Percentiles rank a stretch among this genome's conserved stretches.
These are phyloP conservation scores for Dallia pectoralis DNA, from an alignment of 2,797 vertebrate species.

Conservation along the genomic window DNA sequence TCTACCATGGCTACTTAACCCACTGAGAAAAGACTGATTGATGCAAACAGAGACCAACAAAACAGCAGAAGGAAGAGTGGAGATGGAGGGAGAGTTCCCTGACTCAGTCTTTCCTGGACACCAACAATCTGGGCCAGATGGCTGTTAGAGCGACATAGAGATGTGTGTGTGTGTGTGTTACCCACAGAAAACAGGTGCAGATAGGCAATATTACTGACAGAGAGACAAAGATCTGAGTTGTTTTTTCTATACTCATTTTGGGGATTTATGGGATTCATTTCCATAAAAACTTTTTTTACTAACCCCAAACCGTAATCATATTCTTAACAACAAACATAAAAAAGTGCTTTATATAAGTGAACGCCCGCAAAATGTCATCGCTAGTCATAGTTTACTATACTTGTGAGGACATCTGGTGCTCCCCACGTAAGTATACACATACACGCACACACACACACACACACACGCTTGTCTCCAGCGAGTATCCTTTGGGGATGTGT, in stretches of 20 bases:
- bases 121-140: slow-evolving; percentile 19
- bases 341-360: not conserved
- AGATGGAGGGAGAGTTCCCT: slow-evolving; percentile 20
- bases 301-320: no score
- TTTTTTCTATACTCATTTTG: no score
- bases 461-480: slow-evolving; percentile 18
- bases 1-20: not conserved
- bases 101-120: slow-evolving; percentile 57
- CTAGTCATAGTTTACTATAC: no score
- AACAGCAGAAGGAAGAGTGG: slow-evolving; percentile 1
- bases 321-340: not conserved
- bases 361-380: no score
- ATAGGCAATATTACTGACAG: slow-evolving; percentile 13
- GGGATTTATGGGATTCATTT: no score
- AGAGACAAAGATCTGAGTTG: slow-evolving; percentile 4
- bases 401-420: no score
- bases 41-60: slow-evolving; percentile 21
- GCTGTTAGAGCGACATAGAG: slow-evolving; percentile 12
- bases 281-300: no score
- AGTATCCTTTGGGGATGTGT: not conserved
- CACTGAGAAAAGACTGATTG: not conserved
- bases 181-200: slow-evolving; percentile 50
- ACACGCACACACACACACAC: no score
- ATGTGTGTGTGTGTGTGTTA: not conserved
- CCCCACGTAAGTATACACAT: no score